These are phyloP conservation scores for Tethya wilhelma DNA, from an alignment of 37 sponge, comb jelly and placozoan species.

Conservation along the genomic window DNA sequence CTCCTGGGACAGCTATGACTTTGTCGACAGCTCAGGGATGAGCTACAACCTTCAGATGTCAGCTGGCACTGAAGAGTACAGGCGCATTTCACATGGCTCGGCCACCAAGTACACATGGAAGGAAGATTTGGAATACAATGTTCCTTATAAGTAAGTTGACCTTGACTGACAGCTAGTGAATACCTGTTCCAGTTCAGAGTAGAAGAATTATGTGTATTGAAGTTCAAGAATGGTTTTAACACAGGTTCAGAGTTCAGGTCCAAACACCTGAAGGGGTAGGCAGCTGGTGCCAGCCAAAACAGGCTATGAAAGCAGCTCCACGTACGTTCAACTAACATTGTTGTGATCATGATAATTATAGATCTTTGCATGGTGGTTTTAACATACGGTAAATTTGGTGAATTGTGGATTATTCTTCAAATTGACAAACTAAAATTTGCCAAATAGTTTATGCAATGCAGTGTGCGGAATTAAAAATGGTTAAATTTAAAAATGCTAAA, in stretches of 20 bases:
- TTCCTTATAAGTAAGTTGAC: not conserved
- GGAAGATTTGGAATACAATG: not conserved
- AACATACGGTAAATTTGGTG: not conserved
- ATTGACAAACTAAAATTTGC: not conserved
- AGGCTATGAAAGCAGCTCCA: conserved; percentile 30
- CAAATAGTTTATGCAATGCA: not conserved
- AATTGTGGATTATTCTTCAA: not conserved
- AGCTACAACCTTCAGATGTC: conserved; percentile 50
- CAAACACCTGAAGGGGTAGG: conserved; percentile 53
- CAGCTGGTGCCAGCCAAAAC: conserved; percentile 32
- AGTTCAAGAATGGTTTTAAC: not conserved
- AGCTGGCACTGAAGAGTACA: not conserved
- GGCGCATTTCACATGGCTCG: conserved; percentile 23
- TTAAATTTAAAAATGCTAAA: too few relatives aligned
- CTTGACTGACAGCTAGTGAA: too few relatives aligned
- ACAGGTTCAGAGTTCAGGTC: conserved; percentile 53
- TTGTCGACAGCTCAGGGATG: conserved; percentile 41
- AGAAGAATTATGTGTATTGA: not conserved
- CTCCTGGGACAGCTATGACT: conserved; percentile 46
- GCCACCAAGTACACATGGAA: conserved; percentile 57
- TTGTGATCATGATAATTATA: not conserved
- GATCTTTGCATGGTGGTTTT: not conserved
- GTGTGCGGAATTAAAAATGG: too few relatives aligned
- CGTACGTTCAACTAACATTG: conserved; percentile 17
- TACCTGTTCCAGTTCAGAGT: too few relatives aligned